Evolutionary conservation across 2,797 vertebrate genomes (phyloP).

Genomic region (Sebastes umbrosus): DNA sequence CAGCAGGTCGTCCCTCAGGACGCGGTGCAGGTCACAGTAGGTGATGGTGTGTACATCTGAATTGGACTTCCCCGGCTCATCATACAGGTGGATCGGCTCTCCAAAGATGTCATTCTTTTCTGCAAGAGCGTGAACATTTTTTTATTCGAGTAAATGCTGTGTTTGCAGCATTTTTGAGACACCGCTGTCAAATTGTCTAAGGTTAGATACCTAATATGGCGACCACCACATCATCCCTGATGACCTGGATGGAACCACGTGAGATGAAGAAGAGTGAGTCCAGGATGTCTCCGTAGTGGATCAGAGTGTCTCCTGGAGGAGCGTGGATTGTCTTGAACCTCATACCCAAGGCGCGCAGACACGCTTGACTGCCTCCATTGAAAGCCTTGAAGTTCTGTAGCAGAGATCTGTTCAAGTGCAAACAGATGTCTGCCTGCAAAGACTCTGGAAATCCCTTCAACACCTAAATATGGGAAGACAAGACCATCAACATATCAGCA

Average conservation of each 20-base stretch:
- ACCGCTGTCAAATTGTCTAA: neutral
- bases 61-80: constrained; percentile 91
- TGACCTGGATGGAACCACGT: constrained; percentile 93
- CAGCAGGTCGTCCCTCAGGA: constrained; percentile 92
- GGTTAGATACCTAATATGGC: constrained; percentile 87
- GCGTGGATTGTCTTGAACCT: constrained; percentile 94
- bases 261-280: constrained; percentile 96
- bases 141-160: neutral
- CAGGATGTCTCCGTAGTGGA: constrained; percentile 92
- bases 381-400: constrained; percentile 95
- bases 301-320: constrained; percentile 91
- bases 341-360: constrained; percentile 89
- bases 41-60: constrained; percentile 91
- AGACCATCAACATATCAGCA: neutral
- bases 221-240: constrained; percentile 89
- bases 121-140: constrained; percentile 53
- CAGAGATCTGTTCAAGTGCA: constrained; percentile 93
- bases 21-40: constrained; percentile 95
- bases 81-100: constrained; percentile 89
- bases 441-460: constrained; percentile 96
- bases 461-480: constrained; percentile 80
- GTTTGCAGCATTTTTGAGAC: neutral
- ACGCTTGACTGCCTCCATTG: constrained; percentile 91
- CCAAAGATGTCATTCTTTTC: constrained; percentile 96
- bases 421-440: constrained; percentile 95